Evolutionary conservation across 2,888 invertebrate genomes (phyloP).

Genomic region (Chloroclystis v-ata): DNA sequence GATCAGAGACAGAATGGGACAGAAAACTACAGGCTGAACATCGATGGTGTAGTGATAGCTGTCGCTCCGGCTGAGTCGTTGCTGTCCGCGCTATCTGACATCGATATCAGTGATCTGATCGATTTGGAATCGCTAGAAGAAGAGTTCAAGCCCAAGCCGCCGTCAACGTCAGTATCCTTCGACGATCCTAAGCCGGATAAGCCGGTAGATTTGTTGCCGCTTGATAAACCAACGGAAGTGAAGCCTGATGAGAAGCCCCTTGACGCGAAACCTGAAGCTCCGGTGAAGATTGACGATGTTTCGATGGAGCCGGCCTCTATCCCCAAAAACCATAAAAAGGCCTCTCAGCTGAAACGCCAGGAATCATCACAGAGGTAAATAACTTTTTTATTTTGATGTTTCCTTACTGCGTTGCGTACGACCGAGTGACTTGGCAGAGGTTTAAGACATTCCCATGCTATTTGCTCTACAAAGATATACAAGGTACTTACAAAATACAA

Average conservation of each 20-base stretch:
- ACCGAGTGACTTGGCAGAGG: too few species aligned
- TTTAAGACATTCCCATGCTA: too few species aligned
- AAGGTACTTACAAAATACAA: too few species aligned
- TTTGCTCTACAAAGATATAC: too few species aligned
- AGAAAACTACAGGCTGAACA: constrained; percentile 84
- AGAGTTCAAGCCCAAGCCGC: constrained; percentile 37
- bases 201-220: constrained; percentile 11
- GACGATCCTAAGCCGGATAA: constrained; percentile 23
- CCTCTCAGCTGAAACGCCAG: constrained; percentile 48
- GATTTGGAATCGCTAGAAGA: constrained; percentile 52
- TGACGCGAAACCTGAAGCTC: constrained; percentile 24
- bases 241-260: constrained; percentile 24
- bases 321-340: constrained; percentile 52
- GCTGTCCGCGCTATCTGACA: constrained; percentile 73
- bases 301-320: constrained; percentile 25
- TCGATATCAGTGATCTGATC: constrained; percentile 59
- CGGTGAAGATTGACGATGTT: constrained; percentile 21
- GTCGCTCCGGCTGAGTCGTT: constrained; percentile 81
- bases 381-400: neutral
- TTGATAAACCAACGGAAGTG: constrained; percentile 25
- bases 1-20: constrained; percentile 89
- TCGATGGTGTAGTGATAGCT: constrained; percentile 83
- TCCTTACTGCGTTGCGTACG: too few species aligned
- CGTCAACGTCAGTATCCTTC: constrained; percentile 19
- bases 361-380: constrained; percentile 64